phyloP scores from a whole-genome alignment of 1,140 invertebrate genomes.

The Drosophila kohkoa region DNA sequence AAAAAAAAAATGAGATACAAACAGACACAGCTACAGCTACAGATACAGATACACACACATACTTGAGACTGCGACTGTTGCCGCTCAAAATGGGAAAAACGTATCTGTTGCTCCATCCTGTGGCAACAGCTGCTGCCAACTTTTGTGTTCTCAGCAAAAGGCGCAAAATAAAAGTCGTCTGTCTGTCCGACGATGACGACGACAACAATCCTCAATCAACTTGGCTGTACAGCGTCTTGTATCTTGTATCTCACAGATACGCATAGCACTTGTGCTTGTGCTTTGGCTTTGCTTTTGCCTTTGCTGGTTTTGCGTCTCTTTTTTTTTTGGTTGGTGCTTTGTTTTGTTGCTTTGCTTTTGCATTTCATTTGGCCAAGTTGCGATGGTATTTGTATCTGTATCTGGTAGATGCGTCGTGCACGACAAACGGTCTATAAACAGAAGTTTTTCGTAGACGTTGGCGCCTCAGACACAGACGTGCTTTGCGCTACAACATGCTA shows the following conservation, averaged over 20 bases:
- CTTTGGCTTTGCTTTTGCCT: slow-evolving; percentile 42
- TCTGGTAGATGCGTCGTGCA: slow-evolving; percentile 34
- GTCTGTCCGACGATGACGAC: slow-evolving; percentile 11
- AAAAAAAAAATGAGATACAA: slow-evolving; percentile 42
- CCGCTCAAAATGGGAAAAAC: slow-evolving; percentile 58
- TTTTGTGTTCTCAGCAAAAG: slow-evolving; percentile 61
- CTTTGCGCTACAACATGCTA: slow-evolving; percentile 46
- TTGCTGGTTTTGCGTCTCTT: slow-evolving; percentile 16
- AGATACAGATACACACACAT: slow-evolving; percentile 12
- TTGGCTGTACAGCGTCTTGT: slow-evolving; percentile 57
- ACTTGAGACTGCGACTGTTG: slow-evolving; percentile 27
- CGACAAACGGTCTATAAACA: slow-evolving; percentile 70
- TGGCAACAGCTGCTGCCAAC: slow-evolving; percentile 75
- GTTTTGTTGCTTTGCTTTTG: slow-evolving; percentile 1
- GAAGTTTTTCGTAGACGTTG: slow-evolving; percentile 62
- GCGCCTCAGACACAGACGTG: slow-evolving; percentile 67
- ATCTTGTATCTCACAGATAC: slow-evolving; percentile 69
- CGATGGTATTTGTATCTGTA: slow-evolving; percentile 39
- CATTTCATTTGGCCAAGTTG: slow-evolving; percentile 28
- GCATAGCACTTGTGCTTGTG: slow-evolving; percentile 67
- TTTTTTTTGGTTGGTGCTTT: not conserved
- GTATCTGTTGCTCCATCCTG: slow-evolving; percentile 77
- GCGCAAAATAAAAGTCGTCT: slow-evolving; percentile 62
- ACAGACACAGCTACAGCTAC: slow-evolving; percentile 20
- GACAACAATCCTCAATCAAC: slow-evolving; percentile 73